phyloP scores from a whole-genome alignment of 2,888 invertebrate species.

The Rhingia campestris region DNA sequence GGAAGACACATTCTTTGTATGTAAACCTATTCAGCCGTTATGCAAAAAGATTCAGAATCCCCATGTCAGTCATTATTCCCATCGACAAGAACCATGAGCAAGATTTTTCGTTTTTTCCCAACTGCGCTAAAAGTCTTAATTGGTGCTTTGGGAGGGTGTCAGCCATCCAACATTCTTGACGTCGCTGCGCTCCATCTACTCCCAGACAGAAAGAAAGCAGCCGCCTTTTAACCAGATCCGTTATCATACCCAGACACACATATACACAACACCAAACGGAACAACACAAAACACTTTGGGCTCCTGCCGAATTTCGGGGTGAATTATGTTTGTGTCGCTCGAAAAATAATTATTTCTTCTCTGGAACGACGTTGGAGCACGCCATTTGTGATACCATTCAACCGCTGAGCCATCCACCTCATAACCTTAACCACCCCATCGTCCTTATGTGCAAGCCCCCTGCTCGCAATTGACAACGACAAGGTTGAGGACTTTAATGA shows the following conservation, averaged over 20 bases:
- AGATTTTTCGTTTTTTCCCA: slow-evolving; percentile 38
- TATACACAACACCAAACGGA: not conserved
- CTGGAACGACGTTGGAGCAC: slow-evolving; percentile 57
- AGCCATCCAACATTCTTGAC: slow-evolving; percentile 9
- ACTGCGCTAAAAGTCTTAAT: slow-evolving; percentile 41
- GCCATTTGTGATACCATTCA: slow-evolving; percentile 47
- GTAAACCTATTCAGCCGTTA: slow-evolving; percentile 39
- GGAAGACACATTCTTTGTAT: slow-evolving; percentile 6
- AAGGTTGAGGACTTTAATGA: slow-evolving; percentile 73
- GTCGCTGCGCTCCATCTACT: too few species aligned
- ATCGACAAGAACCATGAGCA: slow-evolving; percentile 24
- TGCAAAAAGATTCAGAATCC: slow-evolving; percentile 27
- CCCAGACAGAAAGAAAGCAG: slow-evolving; percentile 2
- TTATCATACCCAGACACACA: slow-evolving; percentile 12
- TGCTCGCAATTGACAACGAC: slow-evolving; percentile 49
- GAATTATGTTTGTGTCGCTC: slow-evolving; percentile 80
- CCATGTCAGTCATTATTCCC: slow-evolving; percentile 1
- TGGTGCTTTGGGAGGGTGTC: slow-evolving; percentile 54
- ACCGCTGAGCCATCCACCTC: not conserved
- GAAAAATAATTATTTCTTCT: slow-evolving; percentile 80
- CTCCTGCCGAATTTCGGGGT: slow-evolving; percentile 69
- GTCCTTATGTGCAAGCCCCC: slow-evolving; percentile 41
- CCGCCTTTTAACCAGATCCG: not conserved
- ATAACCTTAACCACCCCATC: slow-evolving; percentile 12
- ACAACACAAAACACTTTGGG: slow-evolving; percentile 64